Percentiles rank a stretch among this genome's conserved stretches.
These are phyloP conservation scores for Bradypodion pumilum DNA, from an alignment of 2,797 vertebrate species.

Conservation along the genomic window DNA sequence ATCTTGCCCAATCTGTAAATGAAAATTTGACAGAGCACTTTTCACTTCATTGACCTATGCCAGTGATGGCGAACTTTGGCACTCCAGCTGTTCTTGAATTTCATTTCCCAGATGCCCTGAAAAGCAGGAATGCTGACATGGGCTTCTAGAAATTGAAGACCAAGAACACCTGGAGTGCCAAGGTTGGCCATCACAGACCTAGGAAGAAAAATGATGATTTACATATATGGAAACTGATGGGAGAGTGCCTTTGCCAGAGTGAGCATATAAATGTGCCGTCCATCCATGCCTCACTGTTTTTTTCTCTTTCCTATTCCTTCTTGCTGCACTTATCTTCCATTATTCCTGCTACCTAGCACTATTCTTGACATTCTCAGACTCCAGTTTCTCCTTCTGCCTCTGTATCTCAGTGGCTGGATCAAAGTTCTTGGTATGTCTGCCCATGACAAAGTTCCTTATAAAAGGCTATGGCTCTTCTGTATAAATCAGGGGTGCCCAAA, in stretches of 20 bases:
- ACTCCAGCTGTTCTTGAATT: too few species aligned
- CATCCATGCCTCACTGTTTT: not conserved
- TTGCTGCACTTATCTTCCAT: not conserved
- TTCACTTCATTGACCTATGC: not conserved
- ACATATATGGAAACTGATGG: not conserved
- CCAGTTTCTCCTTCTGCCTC: not conserved
- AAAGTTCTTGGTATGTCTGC: not conserved
- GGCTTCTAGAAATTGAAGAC: too few species aligned
- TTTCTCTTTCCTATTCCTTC: not conserved
- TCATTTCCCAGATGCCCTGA: too few species aligned
- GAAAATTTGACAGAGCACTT: not conserved
- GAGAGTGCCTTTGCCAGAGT: not conserved
- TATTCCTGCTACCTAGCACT: not conserved
- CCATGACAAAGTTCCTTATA: not conserved
- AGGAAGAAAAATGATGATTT: not conserved
- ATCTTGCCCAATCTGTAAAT: not conserved
- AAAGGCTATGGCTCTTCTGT: not conserved
- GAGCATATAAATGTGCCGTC: not conserved
- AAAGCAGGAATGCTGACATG: too few species aligned
- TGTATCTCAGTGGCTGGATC: not conserved
- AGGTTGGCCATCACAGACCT: too few species aligned
- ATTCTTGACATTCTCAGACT: not conserved
- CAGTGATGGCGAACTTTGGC: too few species aligned
- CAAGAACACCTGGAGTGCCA: too few species aligned
- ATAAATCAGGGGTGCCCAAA: too few species aligned